Evolutionary conservation across 1,140 invertebrate species (phyloP), one percentile per base, ranked within the genome.

Genomic region (Pseudoatta argentina): DNA sequence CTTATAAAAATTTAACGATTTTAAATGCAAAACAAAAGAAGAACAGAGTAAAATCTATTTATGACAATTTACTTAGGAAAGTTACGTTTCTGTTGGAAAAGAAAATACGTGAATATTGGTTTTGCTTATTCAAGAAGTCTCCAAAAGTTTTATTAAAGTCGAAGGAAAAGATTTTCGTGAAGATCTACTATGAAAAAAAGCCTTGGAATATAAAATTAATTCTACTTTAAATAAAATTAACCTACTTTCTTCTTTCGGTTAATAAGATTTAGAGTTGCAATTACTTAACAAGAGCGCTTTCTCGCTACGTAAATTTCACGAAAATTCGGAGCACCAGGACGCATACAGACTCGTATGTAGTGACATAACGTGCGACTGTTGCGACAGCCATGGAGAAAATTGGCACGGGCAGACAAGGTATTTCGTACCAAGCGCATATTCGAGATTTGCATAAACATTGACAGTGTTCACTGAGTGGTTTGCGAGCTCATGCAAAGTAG

Each of bases 401-500:
- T 83, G 79, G 79, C 57, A 83, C 79, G 48, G 67, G 57, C 67
- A 39, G 55, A 57, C 69, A 73, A 61, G 69, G 55, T 75, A 83
- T 83, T 83, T 83, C 79, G 69, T 75, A 48, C 55, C 18, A 57
- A 10, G 48, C 69, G 55, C 79, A 83, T 83, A 83, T 83, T 83
- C 57, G 69, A 83, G 79, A 83, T 83, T 83, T 83, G 69, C 79
- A 83, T 83, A 83, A 83, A 83, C 79, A 83, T 83, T 83, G 79
- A 83, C 79, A 75, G 69, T 83, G 79, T 75, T 83, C 79, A 83
- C 79, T 83, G 79, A 83, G 79, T 75, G 79, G 79, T 83, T 83
- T 75, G 79, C 79, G 55, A 83, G 69, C 69, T 83, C 69, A 83
- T 83, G 79, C 79, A 83, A 83, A 83, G 55, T 83, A 75, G 79